Evolutionary conservation across 2,113 vertebrate species (phyloP).

Genomic region (Zosterops hypoxanthus): DNA sequence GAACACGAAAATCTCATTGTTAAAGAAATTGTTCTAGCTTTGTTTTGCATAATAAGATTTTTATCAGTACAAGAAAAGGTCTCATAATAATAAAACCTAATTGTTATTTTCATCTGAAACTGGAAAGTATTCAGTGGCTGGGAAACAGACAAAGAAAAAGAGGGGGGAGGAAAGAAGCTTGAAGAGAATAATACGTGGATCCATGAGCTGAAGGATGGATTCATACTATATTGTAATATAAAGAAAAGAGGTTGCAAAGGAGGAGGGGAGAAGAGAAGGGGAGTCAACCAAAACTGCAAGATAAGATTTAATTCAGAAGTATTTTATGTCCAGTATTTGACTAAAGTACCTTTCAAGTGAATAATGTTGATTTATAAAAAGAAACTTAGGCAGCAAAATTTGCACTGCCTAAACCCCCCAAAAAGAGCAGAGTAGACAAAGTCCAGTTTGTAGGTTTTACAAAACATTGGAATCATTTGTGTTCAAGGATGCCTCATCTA

Average conservation of each 20-base stretch:
- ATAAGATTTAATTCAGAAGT: neutral
- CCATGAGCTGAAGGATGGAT: neutral
- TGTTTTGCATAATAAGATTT: conserved; percentile 7
- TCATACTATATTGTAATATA: neutral
- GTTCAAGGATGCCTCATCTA: neutral
- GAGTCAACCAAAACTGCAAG: neutral
- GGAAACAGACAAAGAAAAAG: neutral
- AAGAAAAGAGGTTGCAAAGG: neutral
- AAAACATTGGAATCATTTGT: neutral
- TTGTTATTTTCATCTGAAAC: neutral
- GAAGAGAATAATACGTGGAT: neutral
- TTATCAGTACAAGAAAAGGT: neutral
- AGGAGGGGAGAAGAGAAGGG: neutral
- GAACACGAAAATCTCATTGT: conserved; percentile 28
- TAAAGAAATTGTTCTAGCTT: conserved; percentile 24
- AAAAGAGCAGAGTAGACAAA: neutral
- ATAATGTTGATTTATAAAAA: neutral
- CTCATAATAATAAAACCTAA: neutral
- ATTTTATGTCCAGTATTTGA: neutral
- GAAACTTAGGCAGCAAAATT: neutral
- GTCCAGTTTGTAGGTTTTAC: neutral
- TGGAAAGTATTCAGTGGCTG: neutral
- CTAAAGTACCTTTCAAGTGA: neutral
- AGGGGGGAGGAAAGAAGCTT: neutral
- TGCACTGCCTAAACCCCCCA: neutral